phyloP scores from a whole-genome alignment of 23 tunicate species.

The Trididemnum miniatum region DNA sequence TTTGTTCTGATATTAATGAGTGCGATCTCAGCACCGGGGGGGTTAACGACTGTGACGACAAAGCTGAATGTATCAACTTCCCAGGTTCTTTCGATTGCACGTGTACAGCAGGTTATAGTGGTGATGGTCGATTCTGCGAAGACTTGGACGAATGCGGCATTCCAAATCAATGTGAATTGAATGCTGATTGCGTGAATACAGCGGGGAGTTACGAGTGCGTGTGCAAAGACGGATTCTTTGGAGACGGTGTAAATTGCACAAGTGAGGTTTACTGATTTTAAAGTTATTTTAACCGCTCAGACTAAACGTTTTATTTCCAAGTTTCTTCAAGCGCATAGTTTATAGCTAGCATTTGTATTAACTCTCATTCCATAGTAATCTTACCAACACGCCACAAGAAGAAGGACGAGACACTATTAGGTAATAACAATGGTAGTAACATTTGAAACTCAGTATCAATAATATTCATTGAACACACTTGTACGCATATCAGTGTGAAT shows the following conservation, averaged over 20 bases:
- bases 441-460: too few relatives aligned
- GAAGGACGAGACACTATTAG: too few relatives aligned
- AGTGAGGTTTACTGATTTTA: conserved; percentile 12
- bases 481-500: too few relatives aligned
- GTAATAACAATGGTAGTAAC: too few relatives aligned
- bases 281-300: too few relatives aligned
- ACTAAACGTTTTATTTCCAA: too few relatives aligned
- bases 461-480: too few relatives aligned
- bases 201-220: neutral
- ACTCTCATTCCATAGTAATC: too few relatives aligned
- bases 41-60: neutral
- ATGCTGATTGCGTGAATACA: neutral
- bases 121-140: neutral
- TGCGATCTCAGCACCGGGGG: neutral
- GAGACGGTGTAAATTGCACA: conserved; percentile 15
- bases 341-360: too few relatives aligned
- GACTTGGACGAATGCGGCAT: conserved; percentile 8
- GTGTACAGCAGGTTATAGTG: neutral
- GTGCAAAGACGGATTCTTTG: conserved; percentile 6
- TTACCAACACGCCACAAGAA: too few relatives aligned
- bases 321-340: too few relatives aligned
- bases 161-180: neutral
- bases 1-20: conserved; percentile 1
- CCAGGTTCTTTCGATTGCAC: conserved; percentile 5
- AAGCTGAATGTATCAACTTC: conserved; percentile 8